Percentiles rank a stretch among this genome's conserved stretches.
Evolutionary conservation across 2,888 invertebrate genomes (phyloP).

Genomic region (Lamproptera curius): DNA sequence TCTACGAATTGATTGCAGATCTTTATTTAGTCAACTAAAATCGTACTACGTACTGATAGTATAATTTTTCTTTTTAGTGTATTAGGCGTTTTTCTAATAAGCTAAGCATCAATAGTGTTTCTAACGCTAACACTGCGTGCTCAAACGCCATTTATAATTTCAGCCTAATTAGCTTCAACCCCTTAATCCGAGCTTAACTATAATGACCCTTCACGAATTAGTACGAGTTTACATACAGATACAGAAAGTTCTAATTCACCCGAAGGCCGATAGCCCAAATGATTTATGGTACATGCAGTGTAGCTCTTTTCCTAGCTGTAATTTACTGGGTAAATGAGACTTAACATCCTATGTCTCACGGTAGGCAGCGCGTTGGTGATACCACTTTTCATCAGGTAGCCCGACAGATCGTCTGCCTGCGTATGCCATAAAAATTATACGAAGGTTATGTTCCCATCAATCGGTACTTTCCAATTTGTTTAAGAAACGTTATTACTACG

Average conservation of each 20-base stretch:
- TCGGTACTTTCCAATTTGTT: background rate
- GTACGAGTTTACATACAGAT: background rate
- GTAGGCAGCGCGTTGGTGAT: too few relatives aligned
- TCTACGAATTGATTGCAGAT: too few relatives aligned
- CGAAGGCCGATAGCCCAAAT: conserved; percentile 7
- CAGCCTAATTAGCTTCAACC: background rate
- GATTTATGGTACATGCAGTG: too few relatives aligned
- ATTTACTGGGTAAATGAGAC: too few relatives aligned
- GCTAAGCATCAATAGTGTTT: background rate
- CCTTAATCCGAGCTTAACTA: background rate
- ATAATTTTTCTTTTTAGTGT: background rate
- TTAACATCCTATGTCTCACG: too few relatives aligned
- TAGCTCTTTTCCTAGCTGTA: too few relatives aligned
- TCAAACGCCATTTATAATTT: background rate
- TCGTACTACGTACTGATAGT: too few relatives aligned
- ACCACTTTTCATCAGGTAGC: too few relatives aligned
- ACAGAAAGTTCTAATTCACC: conserved; percentile 5
- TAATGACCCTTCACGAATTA: background rate
- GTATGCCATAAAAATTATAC: too few relatives aligned
- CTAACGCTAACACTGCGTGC: background rate
- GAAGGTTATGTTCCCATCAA: background rate
- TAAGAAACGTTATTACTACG: background rate
- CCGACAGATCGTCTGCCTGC: too few relatives aligned
- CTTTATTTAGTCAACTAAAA: too few relatives aligned
- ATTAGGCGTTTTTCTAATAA: background rate